Evolutionary conservation across 64 coral and sea anemone species (phyloP), one percentile per base, ranked within the genome.

Genomic region (Montipora efflorescens): DNA sequence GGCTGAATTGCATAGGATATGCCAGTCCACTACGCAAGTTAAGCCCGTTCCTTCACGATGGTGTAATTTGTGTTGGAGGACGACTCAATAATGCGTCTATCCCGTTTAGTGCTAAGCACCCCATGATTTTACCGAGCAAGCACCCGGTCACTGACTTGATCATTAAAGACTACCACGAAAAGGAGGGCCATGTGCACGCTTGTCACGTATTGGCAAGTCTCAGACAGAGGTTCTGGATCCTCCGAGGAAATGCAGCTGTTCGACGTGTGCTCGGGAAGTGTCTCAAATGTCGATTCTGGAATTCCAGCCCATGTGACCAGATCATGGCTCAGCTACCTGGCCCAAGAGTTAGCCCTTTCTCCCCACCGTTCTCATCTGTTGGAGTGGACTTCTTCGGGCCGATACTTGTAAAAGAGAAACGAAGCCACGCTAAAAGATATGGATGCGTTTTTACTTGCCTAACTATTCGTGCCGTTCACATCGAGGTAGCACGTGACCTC

Each of bases 361-460:
- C 48, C 7, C 72, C 70, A 5, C 87, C 69, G 7, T 77, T 76
- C 36, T 22, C 87, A 2, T 18, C 19, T 8, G 87, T 78, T 4
- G 87, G 74, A 7, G 52, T 78, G 16, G 50, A 77, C n/a, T 89
- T 47, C 55, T 87, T 87, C 53, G 84, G 84, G 12, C 84, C 43
- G 5, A n/a, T 87, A 3, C 19, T 16, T 8, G 87, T 89, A 7
- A 89, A 89, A 28, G 8, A 11, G 46, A 45, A 52, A 61, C 73
- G 75, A 12, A 59, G 15, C 45, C 74, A 89, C 2, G 87, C 78
- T 1, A 89, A 89, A 18, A 8, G 87, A 15, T 79, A 91, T 8
- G 93, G 64, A 6, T 94, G 87, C 57, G 11, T 94, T 6, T 94
- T 94, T 61, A 90, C 79, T 5, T 93, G 91, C 66, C 16, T 93